Evolutionary conservation across 2,113 vertebrate species (phyloP).

Genomic region (Scopus umbretta): DNA sequence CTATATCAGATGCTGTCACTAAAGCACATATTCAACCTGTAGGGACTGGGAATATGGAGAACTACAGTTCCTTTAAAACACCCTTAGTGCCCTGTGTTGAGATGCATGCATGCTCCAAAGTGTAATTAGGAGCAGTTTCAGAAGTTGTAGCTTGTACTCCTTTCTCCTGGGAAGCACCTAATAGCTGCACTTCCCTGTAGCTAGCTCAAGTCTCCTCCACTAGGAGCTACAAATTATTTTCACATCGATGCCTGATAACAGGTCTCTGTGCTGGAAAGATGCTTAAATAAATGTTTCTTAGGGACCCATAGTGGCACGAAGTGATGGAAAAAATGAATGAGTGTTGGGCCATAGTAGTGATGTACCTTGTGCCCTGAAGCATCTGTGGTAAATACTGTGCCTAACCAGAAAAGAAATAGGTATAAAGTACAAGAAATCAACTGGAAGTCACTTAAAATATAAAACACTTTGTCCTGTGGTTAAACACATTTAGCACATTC

Average conservation of each 20-base stretch:
- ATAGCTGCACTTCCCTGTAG: background rate
- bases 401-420: background rate
- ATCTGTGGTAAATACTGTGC: background rate
- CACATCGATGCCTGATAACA: background rate
- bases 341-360: background rate
- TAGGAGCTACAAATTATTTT: background rate
- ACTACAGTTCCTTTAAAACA: background rate
- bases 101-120: background rate
- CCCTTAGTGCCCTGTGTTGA: background rate
- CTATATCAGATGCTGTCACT: background rate
- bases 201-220: background rate
- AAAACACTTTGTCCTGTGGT: background rate
- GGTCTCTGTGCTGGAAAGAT: background rate
- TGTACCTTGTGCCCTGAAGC: background rate
- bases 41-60: background rate
- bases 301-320: background rate
- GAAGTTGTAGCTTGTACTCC: background rate
- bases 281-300: background rate
- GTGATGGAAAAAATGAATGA: background rate
- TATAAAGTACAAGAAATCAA: background rate
- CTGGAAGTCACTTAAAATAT: background rate
- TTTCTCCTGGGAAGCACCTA: background rate
- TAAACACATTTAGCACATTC: conserved; percentile 27
- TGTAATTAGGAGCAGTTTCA: background rate
- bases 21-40: background rate